Base-by-base conservation (phyloP, 1,140 invertebrate species). In the Drosophila chauvacae region DNA sequence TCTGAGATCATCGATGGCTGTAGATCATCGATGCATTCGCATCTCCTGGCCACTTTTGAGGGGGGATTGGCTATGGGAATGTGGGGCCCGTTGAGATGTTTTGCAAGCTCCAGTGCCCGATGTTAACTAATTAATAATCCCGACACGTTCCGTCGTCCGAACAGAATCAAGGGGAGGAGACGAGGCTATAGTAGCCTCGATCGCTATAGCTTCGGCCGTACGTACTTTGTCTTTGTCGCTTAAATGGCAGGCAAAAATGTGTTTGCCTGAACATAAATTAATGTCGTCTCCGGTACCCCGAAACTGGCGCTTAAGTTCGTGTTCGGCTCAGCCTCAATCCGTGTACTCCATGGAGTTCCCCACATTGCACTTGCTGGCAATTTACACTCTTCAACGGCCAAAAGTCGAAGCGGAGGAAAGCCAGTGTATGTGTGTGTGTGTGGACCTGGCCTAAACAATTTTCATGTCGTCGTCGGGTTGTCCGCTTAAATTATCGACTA, bases 241-340 rank as follows among this genome's bases (percentile, higher is more conserved):
- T 77, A 72, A 77, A 84, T 84, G 81, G 81, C 78, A 81, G 82
- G 78, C 83, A 81, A 86, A 56, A 86, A 81, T 86, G 79, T 86
- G 79, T 86, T 86, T 75, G 69, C 75, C 60, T 51, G 83, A 84
- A 86, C 82, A 86, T 86, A 86, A 86, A 86, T 86, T 86, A 86
- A 86, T 64, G 62, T 72, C 75, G 51, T 59, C 28, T 62, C 41
- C 81, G 33, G 20, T 20, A 35, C 51, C 51, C 51, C 51, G 18
- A 55, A 77, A 66, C 80, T 84, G 81, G 81, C 81, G 81, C 81
- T 84, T 84, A 77, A 72, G 56, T 83, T 73, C 62, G 50, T 81
- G 61, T 61, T 81, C 62, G 42, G 16, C 41, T 59, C 37, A 44
- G 45, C 53, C 37, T 23, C 70, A 60, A 59, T 53, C 55, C 70